These are phyloP conservation scores for Pimpla rufipes DNA, from an alignment of 2,888 invertebrate genomes.

Conservation along the genomic window DNA sequence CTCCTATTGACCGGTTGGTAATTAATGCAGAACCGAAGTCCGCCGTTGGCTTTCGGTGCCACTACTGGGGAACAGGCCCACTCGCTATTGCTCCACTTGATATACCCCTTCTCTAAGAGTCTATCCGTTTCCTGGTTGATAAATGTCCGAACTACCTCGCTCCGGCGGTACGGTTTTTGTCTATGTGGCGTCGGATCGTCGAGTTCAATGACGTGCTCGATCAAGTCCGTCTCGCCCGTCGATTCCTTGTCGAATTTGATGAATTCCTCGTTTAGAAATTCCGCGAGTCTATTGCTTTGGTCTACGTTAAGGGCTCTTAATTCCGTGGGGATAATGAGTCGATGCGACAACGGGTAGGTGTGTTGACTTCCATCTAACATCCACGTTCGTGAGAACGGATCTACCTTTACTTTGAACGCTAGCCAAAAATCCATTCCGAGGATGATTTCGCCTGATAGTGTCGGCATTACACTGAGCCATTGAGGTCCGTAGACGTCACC, in stretches of 20 bases:
- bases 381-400: background rate
- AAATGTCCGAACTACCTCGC: constrained; percentile 50
- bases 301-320: background rate
- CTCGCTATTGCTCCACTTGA: constrained; percentile 5
- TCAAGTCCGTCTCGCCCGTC: constrained; percentile 51
- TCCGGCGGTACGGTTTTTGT: constrained; percentile 60
- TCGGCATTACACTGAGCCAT: background rate
- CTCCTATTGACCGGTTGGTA: background rate
- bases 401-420: background rate
- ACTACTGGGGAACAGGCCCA: background rate
- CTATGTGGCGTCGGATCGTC: constrained; percentile 33
- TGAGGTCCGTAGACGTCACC: constrained; percentile 11
- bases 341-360: background rate
- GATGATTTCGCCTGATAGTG: background rate
- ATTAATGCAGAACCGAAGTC: background rate
- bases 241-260: constrained; percentile 37
- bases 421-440: background rate
- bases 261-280: background rate
- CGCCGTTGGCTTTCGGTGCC: background rate
- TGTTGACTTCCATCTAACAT: background rate
- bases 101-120: constrained; percentile 30
- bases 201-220: constrained; percentile 54
- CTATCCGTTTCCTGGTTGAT: constrained; percentile 33
- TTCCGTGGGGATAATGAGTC: background rate
- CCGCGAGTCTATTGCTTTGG: background rate